Evolutionary conservation across 2,797 vertebrate species (phyloP).

Genomic region (Sternarchorhynchus goeldii): DNA sequence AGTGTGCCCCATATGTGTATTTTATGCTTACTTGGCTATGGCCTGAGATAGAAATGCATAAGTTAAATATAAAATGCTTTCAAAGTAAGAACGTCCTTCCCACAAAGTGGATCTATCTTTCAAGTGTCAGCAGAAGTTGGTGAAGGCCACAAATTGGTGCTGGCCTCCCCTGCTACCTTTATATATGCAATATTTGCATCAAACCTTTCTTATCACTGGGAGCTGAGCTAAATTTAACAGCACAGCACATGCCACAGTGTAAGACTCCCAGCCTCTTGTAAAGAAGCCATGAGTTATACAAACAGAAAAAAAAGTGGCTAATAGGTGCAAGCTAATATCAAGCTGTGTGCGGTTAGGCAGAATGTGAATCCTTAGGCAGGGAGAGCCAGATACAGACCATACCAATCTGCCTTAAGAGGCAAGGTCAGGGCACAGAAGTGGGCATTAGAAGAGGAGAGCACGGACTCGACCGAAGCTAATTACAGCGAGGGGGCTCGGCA

Average conservation of each 20-base stretch:
- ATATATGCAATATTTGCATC: conserved; percentile 29
- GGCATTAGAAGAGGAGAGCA: conserved; percentile 36
- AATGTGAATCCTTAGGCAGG: conserved; percentile 39
- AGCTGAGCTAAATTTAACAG: conserved; percentile 54
- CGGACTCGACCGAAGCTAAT: conserved; percentile 56
- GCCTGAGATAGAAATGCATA: conserved; percentile 23
- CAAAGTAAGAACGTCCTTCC: conserved; percentile 24
- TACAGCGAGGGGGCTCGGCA: conserved; percentile 44
- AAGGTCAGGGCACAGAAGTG: conserved; percentile 44
- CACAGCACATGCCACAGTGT: conserved; percentile 26
- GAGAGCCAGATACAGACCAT: conserved; percentile 24
- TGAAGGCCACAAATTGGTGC: conserved; percentile 20
- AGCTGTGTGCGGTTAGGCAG: conserved; percentile 13
- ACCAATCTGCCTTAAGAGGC: conserved; percentile 27
- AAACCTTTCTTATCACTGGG: conserved; percentile 22
- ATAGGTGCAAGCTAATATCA: conserved; percentile 26
- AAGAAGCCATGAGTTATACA: conserved; percentile 10
- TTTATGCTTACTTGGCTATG: conserved; percentile 13
- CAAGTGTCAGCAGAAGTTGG: conserved; percentile 34
- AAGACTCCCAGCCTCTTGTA: conserved; percentile 24
- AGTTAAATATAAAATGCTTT: conserved; percentile 19
- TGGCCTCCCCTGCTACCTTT: conserved; percentile 16
- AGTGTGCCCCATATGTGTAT: neutral
- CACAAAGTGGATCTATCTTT: conserved; percentile 22
- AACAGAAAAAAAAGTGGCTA: conserved; percentile 30